Conservation (phyloP, 2,797 vertebrate species). For the Pangasius krempfi region DNA sequence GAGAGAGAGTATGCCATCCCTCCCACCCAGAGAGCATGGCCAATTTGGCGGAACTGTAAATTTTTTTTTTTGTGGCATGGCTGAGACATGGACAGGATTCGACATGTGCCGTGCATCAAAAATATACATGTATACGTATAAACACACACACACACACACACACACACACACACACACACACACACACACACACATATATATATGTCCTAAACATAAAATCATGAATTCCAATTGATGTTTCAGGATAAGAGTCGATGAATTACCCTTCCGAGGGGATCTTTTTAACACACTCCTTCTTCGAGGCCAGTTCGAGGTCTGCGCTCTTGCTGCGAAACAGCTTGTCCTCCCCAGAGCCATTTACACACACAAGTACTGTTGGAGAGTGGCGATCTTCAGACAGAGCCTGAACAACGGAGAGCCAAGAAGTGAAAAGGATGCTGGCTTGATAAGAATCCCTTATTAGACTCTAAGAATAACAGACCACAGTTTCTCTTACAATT, state of each 20-base stretch:
- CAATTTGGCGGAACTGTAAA: no score
- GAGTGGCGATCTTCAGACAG: slow-evolving; percentile 76
- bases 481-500: neutral
- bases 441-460: neutral
- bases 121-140: no score
- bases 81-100: no score
- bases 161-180: no score
- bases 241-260: slow-evolving; percentile 24
- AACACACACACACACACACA: no score
- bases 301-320: slow-evolving; percentile 83
- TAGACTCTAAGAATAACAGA: neutral
- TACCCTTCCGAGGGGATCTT: slow-evolving; percentile 97
- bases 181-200: no score
- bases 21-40: no score
- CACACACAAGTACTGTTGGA: slow-evolving; percentile 71
- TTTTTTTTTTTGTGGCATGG: no score
- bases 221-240: neutral
- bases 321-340: slow-evolving; percentile 93
- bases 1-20: no score
- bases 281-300: slow-evolving; percentile 88
- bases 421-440: neutral
- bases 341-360: slow-evolving; percentile 89
- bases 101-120: no score
- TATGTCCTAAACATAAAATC: neutral
- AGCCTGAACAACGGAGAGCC: slow-evolving; percentile 60